phyloP scores from a whole-genome alignment of 2,797 vertebrate species.

The Bryconaethiops microstoma region DNA sequence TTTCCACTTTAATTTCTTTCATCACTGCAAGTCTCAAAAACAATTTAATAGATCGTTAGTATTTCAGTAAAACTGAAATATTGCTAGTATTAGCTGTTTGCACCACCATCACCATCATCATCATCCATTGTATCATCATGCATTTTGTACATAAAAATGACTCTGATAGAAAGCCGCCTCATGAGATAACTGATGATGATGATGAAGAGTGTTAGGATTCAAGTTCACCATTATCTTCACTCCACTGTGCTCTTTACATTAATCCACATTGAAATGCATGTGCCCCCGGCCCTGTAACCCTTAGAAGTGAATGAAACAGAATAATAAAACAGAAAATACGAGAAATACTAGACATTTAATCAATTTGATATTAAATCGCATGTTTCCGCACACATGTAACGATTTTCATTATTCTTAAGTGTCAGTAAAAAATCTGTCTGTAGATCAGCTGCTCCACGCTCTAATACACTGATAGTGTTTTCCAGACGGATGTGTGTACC shows the following conservation, averaged over 20 bases:
- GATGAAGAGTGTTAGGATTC: background rate
- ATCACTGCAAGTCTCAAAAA: too few species aligned
- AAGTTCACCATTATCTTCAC: background rate
- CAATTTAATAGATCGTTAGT: too few species aligned
- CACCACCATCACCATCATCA: background rate
- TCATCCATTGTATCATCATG: background rate
- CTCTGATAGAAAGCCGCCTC: background rate
- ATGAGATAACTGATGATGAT: background rate
- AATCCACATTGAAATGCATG: background rate
- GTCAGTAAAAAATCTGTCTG: too few species aligned
- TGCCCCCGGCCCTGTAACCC: background rate
- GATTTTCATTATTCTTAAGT: too few species aligned
- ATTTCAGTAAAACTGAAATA: background rate
- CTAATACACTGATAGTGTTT: background rate
- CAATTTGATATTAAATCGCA: too few species aligned
- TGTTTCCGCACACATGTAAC: too few species aligned
- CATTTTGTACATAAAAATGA: too few species aligned
- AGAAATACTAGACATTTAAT: background rate
- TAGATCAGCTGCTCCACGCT: background rate
- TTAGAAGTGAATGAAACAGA: background rate
- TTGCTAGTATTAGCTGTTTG: background rate
- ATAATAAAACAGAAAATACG: background rate
- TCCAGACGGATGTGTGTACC: background rate
- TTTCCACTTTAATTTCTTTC: background rate
- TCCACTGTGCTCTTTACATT: background rate